Percentiles rank a stretch among this genome's conserved stretches.
Evolutionary conservation across 2,888 invertebrate species (phyloP).

Genomic region (Eilema depressum): DNA sequence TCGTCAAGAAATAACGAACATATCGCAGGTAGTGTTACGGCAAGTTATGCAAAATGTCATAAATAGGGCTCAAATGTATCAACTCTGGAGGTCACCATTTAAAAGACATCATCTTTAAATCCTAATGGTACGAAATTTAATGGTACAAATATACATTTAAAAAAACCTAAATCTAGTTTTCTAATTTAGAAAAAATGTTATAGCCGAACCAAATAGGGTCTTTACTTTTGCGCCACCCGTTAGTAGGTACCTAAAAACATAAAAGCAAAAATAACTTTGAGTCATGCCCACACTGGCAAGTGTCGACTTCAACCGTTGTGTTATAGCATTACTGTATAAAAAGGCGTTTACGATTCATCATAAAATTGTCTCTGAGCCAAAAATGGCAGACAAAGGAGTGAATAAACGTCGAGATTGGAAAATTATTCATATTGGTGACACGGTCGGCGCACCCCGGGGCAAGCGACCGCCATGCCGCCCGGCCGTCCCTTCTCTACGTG

Average conservation of each 20-base stretch:
- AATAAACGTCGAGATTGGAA: conserved; percentile 74
- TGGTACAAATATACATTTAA: no score
- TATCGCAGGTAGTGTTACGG: no score
- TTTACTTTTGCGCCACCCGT: no score
- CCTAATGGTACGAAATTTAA: no score
- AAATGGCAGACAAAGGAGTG: conserved; percentile 70
- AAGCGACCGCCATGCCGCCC: conserved; percentile 41
- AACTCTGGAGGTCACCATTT: no score
- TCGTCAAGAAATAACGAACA: no score
- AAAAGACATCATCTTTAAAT: no score
- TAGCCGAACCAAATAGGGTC: no score
- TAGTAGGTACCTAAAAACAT: not conserved
- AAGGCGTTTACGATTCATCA: conserved; percentile 67
- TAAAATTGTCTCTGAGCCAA: conserved; percentile 69
- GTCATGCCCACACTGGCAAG: not conserved
- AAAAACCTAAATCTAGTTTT: no score
- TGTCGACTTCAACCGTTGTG: conserved; percentile 19
- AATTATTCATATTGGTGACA: conserved; percentile 80
- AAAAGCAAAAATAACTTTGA: not conserved
- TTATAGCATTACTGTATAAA: conserved; percentile 51
- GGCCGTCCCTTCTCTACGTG: conserved; percentile 23
- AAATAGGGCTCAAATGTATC: no score
- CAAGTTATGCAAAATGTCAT: no score
- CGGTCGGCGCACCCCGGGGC: conserved; percentile 43
- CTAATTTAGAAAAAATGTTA: no score